phyloP scores from a whole-genome alignment of 2,113 vertebrate genomes.

The Anolis sagrei region DNA sequence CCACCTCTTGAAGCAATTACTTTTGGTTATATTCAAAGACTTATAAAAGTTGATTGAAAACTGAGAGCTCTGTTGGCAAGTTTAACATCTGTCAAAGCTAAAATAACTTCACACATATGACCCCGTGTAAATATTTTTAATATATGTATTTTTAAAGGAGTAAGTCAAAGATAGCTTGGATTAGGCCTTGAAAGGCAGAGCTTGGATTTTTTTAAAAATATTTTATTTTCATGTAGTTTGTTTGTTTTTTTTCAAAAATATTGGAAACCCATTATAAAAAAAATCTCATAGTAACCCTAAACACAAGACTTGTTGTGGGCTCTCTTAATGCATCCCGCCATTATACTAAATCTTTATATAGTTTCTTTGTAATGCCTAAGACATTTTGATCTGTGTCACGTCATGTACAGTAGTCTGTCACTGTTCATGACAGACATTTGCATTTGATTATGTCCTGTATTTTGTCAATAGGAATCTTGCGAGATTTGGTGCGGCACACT shows the following conservation, averaged over 20 bases:
- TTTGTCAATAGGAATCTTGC: constrained; percentile 62
- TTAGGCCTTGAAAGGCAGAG: constrained; percentile 61
- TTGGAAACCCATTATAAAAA: constrained; percentile 49
- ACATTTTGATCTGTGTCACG: constrained; percentile 65
- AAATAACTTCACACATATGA: constrained; percentile 43
- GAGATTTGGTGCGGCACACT: constrained; percentile 69
- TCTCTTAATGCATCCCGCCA: constrained; percentile 62
- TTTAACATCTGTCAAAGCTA: constrained; percentile 36
- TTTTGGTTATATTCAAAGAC: background rate
- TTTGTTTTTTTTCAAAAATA: constrained; percentile 55
- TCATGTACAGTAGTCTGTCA: constrained; percentile 47
- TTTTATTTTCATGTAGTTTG: constrained; percentile 53
- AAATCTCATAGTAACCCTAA: constrained; percentile 62
- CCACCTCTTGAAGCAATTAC: background rate
- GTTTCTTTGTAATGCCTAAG: constrained; percentile 65
- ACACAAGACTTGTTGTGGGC: constrained; percentile 55
- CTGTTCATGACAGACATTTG: constrained; percentile 58
- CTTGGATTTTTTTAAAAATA: constrained; percentile 59
- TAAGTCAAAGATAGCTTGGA: constrained; percentile 56
- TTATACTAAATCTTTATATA: constrained; percentile 61
- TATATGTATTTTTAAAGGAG: constrained; percentile 14
- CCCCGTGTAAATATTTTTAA: constrained; percentile 27
- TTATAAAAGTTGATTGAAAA: constrained; percentile 34
- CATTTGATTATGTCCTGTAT: constrained; percentile 62
- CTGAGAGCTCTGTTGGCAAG: constrained; percentile 19